Base-by-base conservation (phyloP, 1,140 invertebrate species). In the Latrodectus geometricus region DNA sequence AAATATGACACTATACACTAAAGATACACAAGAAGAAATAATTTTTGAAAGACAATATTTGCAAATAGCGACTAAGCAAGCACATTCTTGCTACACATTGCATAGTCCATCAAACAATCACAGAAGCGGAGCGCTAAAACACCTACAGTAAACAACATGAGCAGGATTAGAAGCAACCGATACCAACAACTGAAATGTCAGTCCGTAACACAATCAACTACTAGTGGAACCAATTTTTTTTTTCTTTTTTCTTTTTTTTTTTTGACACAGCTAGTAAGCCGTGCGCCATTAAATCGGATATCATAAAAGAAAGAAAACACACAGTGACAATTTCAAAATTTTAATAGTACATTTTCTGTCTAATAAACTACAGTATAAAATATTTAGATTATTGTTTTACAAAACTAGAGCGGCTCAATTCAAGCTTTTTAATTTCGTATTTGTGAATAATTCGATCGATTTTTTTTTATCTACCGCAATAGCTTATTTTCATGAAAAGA, bases 21-120 rank as follows among this genome's bases (percentile, higher is more conserved):
- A 86, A 74, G 83, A 77, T 86, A 86, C 68, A 85, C 74, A 86
- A 77, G 83, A 86, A 86, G 83, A 86, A 86, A 86, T 86, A 86
- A 86, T 72, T 86, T 86, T 49, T 86, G 83, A 86, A 86, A 86
- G 83, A 77, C 74, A 86, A 78, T 78, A 86, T 77, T 86, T 86
- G 83, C 74, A 35, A 35, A 86, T 86, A 66, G 83, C 74, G 75
- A 86, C 83, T 86, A 86, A 86, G 83, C 83, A 86, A 86, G 83
- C 83, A 86, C 74, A 86, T 72, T 77, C 75, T 86, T 86, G 83
- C 74, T 86, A 86, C 74, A 86, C 83, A 86, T 86, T 77, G 83
- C 73, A 75, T 76, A 70, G 83, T 61, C 83, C 83, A 86, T 86
- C 75, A 70, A 86, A 86, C 83, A 86, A 86, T 86, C 83, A 86